These are phyloP conservation scores for Axea sp. DNA, from an alignment of 2,888 invertebrate genomes.

Conservation along the genomic window DNA sequence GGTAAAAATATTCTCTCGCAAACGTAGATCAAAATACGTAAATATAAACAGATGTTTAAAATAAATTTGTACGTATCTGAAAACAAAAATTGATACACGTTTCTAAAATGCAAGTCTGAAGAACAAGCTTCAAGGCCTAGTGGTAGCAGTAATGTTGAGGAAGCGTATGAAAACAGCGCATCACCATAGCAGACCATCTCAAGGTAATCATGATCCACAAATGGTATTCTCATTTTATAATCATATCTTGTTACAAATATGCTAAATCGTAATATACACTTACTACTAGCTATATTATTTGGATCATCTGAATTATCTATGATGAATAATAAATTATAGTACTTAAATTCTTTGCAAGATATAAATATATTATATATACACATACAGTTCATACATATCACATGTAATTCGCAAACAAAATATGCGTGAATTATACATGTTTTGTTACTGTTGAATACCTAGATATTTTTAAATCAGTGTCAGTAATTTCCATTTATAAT, in stretches of 20 bases:
- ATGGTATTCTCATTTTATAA: conserved; percentile 42
- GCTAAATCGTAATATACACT: conserved; percentile 5
- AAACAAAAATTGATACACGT: conserved; percentile 11
- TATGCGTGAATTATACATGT: too few relatives aligned
- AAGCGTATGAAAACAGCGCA: conserved; percentile 17
- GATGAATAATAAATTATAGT: too few relatives aligned
- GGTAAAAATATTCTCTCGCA: too few relatives aligned
- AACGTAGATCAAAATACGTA: too few relatives aligned
- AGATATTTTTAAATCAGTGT: too few relatives aligned
- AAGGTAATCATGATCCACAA: conserved; percentile 49
- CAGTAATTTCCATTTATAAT: too few relatives aligned
- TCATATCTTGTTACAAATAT: conserved; percentile 41
- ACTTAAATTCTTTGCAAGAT: too few relatives aligned
- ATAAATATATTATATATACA: too few relatives aligned
- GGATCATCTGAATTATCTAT: conserved; percentile 25
- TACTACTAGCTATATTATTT: conserved; percentile 28
- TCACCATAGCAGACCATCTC: conserved; percentile 31
- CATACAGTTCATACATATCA: too few relatives aligned
- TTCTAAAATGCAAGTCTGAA: conserved; percentile 9
- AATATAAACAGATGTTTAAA: too few relatives aligned
- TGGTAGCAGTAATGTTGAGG: conserved; percentile 37
- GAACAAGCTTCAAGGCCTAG: conserved; percentile 25
- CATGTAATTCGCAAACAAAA: too few relatives aligned
- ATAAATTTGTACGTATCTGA: neutral
- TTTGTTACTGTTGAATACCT: too few relatives aligned